Evolutionary conservation across 2,888 invertebrate genomes (phyloP).

Genomic region (Caradrina clavipalpis): DNA sequence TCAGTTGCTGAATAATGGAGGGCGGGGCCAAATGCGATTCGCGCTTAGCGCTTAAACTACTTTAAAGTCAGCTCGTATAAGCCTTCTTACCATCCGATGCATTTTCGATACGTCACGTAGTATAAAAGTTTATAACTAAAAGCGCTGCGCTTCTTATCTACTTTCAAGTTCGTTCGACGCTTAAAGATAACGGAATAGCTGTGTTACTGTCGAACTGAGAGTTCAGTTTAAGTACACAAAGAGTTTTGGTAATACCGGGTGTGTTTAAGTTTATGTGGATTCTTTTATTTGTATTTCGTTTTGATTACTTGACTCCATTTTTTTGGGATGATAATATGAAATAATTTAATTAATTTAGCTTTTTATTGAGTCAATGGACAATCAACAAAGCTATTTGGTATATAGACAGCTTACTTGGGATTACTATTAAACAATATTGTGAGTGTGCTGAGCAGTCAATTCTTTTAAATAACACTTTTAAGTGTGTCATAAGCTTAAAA

Average conservation of each 20-base stretch:
- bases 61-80: constrained; percentile 83
- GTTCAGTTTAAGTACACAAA: constrained; percentile 32
- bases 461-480: no score
- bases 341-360: no score
- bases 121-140: constrained; percentile 77
- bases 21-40: constrained; percentile 73
- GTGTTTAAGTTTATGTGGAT: constrained; percentile 3
- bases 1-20: constrained; percentile 74
- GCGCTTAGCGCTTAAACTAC: constrained; percentile 79
- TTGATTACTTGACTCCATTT: not conserved
- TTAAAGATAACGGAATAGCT: constrained; percentile 58
- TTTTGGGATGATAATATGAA: no score
- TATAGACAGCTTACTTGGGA: no score
- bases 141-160: constrained; percentile 68
- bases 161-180: constrained; percentile 59
- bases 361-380: no score
- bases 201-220: constrained; percentile 35
- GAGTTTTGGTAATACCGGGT: constrained; percentile 10
- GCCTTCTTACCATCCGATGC: constrained; percentile 82
- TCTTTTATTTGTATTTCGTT: not conserved
- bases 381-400: no score
- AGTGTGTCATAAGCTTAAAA: no score
- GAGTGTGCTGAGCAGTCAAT: no score
- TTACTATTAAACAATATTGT: no score
- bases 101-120: constrained; percentile 82